Conservation (phyloP, 2,797 vertebrate species). For the Caiman crocodilus region DNA sequence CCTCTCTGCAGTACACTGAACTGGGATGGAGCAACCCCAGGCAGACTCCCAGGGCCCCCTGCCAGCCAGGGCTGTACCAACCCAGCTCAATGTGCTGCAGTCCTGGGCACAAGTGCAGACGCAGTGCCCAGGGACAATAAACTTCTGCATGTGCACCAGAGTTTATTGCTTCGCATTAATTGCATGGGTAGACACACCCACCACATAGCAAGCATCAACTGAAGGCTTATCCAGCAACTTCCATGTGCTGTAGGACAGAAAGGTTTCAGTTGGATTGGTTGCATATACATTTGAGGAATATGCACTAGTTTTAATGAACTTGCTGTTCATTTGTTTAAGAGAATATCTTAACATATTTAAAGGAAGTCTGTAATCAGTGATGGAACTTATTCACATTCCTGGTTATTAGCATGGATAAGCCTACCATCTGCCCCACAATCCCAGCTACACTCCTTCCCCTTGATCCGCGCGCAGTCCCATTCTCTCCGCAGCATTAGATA, state of each 20-base stretch:
- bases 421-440: neutral
- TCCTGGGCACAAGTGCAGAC: too few species aligned
- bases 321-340: neutral
- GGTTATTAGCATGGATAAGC: neutral
- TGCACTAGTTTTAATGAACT: slow-evolving; percentile 22
- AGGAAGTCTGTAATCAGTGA: neutral
- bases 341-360: neutral
- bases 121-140: too few species aligned
- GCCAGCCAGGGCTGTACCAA: too few species aligned
- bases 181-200: too few species aligned
- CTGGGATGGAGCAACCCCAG: too few species aligned
- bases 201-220: too few species aligned
- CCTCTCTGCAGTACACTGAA: too few species aligned
- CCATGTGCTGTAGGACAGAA: too few species aligned
- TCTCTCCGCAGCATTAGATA: neutral
- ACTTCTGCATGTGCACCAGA: too few species aligned
- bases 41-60: too few species aligned
- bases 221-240: neutral
- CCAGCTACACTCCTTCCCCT: neutral
- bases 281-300: neutral
- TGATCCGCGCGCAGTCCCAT: rapidly evolving
- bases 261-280: neutral
- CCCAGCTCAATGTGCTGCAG: too few species aligned
- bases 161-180: too few species aligned
- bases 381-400: neutral